Evolutionary conservation across 2,888 invertebrate species (phyloP).

Genomic region (Thymelicus sylvestris): DNA sequence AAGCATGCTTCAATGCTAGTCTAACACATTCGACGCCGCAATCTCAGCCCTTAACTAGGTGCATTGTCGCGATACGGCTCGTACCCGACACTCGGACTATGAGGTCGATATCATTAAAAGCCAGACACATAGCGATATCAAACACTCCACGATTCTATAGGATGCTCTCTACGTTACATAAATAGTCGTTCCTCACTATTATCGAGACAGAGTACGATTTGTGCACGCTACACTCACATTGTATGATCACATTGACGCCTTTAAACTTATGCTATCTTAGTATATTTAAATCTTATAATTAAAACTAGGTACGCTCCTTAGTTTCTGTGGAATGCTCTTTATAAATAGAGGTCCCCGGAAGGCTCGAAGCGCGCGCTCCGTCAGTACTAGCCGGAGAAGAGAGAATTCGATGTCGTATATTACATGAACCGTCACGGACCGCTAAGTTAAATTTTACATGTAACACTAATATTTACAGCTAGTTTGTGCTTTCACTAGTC

Average conservation of each 20-base stretch:
- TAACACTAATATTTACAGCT: conserved; percentile 82
- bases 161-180: conserved; percentile 70
- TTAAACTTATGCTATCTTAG: conserved; percentile 69
- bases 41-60: conserved; percentile 28
- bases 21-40: conserved; percentile 23
- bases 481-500: conserved; percentile 80
- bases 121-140: conserved; percentile 77
- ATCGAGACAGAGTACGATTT: conserved; percentile 73
- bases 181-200: conserved; percentile 65
- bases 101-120: conserved; percentile 74
- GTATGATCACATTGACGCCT: conserved; percentile 81
- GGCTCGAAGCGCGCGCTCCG: conserved; percentile 51
- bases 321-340: conserved; percentile 79
- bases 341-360: conserved; percentile 74
- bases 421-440: conserved; percentile 66
- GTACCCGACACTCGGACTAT: conserved; percentile 59
- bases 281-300: conserved; percentile 62
- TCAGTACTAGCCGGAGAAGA: conserved; percentile 77
- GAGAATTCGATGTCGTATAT: conserved; percentile 79
- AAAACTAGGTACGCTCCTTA: conserved; percentile 74
- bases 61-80: background rate
- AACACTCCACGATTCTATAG: conserved; percentile 76
- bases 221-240: conserved; percentile 80
- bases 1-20: background rate
- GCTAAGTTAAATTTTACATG: conserved; percentile 75